phyloP scores from a whole-genome alignment of 2,797 vertebrate genomes.

The Ciconia nigra region DNA sequence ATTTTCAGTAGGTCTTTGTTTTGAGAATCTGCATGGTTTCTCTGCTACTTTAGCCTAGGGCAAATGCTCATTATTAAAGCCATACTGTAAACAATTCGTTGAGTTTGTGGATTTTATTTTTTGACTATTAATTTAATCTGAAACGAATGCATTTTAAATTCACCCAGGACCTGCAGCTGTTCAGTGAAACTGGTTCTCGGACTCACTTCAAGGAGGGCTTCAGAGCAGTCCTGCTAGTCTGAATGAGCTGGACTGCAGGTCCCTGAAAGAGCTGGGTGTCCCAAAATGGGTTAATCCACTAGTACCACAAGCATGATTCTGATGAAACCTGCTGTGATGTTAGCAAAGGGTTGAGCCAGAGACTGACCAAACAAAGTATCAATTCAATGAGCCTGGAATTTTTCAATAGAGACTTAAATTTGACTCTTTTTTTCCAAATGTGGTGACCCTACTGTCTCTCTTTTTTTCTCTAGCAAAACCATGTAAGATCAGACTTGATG shows the following conservation, averaged over 20 bases:
- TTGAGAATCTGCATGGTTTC: not conserved
- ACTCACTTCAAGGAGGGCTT: not conserved
- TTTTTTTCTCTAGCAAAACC: not conserved
- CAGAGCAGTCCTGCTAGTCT: not conserved
- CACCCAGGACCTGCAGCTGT: not conserved
- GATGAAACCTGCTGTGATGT: not conserved
- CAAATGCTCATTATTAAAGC: not conserved
- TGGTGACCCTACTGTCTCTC: not conserved
- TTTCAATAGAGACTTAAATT: not conserved
- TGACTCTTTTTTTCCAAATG: not conserved
- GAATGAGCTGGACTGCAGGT: not conserved
- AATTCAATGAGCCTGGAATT: not conserved
- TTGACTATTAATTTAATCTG: not conserved
- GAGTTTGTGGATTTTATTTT: not conserved
- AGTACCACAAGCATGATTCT: not conserved
- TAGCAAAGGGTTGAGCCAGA: not conserved
- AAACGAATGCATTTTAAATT: not conserved
- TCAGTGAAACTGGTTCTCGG: not conserved
- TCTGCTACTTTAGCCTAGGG: not conserved
- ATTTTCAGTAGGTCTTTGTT: not conserved
- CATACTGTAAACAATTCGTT: not conserved
- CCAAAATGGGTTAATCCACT: not conserved
- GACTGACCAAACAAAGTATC: not conserved
- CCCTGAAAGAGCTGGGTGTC: not conserved
- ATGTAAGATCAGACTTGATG: not conserved